Evolutionary conservation across 2,797 vertebrate genomes (phyloP).

Genomic region (Tadarida brasiliensis): DNA sequence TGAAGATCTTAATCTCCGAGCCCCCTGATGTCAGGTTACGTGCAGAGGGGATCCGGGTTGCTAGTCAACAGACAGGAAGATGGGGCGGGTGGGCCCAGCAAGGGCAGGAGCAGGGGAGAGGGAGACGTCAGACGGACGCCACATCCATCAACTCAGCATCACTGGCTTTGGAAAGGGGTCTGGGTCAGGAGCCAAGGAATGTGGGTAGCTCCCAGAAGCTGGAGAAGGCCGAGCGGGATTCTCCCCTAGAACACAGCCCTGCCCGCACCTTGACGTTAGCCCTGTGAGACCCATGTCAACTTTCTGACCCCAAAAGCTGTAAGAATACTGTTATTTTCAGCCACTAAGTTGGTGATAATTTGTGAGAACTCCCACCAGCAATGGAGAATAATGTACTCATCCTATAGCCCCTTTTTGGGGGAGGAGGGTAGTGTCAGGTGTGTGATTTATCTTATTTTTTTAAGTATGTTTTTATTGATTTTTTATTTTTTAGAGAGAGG

Average conservation of each 20-base stretch:
- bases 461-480: no score
- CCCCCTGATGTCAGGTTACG: not conserved
- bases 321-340: not conserved
- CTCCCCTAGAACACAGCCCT: not conserved
- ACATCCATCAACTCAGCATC: not conserved
- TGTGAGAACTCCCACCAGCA: not conserved
- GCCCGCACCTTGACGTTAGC: not conserved
- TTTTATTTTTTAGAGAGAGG: no score
- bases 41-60: not conserved
- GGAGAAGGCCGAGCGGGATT: not conserved
- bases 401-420: not conserved
- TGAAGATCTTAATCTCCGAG: not conserved
- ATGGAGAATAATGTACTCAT: no score
- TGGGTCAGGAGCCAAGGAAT: not conserved
- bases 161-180: not conserved
- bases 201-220: not conserved
- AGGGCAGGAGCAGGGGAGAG: not conserved
- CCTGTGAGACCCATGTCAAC: no score
- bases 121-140: not conserved
- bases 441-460: no score
- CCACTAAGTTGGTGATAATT: not conserved
- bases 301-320: not conserved
- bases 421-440: no score
- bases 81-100: not conserved
- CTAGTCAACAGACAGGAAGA: not conserved